Base-by-base conservation (phyloP, 2,797 vertebrate species). In the Decapterus maruadsi region DNA sequence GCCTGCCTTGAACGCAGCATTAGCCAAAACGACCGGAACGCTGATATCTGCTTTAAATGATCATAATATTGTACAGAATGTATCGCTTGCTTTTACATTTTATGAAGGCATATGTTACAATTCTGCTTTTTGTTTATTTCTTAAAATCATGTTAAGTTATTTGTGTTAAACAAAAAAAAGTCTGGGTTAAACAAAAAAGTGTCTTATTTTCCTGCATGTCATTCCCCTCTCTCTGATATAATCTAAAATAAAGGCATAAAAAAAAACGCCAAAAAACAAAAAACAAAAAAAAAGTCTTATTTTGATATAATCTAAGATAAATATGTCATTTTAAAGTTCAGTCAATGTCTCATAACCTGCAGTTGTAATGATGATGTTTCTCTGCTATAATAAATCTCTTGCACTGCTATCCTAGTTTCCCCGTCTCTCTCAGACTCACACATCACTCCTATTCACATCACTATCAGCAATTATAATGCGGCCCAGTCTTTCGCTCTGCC, bases 401-500 rank as follows among this genome's bases (percentile, higher is more conserved):
- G 8, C 20, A n/a, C 31, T 54, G 40, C 31, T 14, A 26, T 74
- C 34, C 61, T 20, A 40, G 55, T 65, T 64, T 59, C 48, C n/a
- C 34, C 12, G 5, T 54, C 19, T 48, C 57, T 55, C 61, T n/a
- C 19, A 17, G n/a, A 61, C 68, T 67, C 11, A 46, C 40, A 72
- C 54, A 58, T 74, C 45, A 46, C 17, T 70, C 16, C 45, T 40
- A 31, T 80, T 85, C 71, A 62, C 60, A 67, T 80, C 68, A 66
- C 56, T 20, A 31, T 56, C 4, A 29, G 26, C 19, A 43, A 46
- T 79, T 73, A 29, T 22, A 71, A 59, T 34, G 38, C 5, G 0
- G 29, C 13, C 43, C 42, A 26, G 31, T 36, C 31, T 51, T 34
- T 36, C 36, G 58, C 51, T 72, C 36, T 40, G n/a, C 62, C 10